phyloP scores from a whole-genome alignment of 2,797 vertebrate genomes.

The Hyperoplus lanceolatus region DNA sequence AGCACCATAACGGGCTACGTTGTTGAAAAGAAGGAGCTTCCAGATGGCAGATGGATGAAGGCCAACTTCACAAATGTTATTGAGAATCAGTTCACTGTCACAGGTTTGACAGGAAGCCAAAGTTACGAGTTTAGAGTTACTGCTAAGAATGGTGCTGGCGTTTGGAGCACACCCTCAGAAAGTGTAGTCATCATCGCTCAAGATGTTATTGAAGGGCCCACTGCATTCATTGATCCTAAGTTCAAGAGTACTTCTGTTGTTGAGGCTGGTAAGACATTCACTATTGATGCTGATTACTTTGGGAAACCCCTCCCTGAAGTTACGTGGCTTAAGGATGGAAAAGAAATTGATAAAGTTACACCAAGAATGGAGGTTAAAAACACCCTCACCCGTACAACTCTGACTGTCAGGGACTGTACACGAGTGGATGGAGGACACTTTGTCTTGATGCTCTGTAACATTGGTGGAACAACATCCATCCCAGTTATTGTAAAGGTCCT shows the following conservation, averaged over 20 bases:
- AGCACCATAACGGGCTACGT: slow-evolving; percentile 93
- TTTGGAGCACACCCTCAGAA: slow-evolving; percentile 92
- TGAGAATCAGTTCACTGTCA: slow-evolving; percentile 92
- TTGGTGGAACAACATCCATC: slow-evolving; percentile 92
- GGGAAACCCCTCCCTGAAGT: slow-evolving; percentile 95
- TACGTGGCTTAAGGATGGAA: slow-evolving; percentile 91
- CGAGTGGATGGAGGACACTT: slow-evolving; percentile 94
- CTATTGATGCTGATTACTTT: slow-evolving; percentile 94
- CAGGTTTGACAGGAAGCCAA: slow-evolving; percentile 91
- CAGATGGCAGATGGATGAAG: slow-evolving; percentile 95
- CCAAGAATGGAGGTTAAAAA: slow-evolving; percentile 89
- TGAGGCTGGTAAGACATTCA: slow-evolving; percentile 93
- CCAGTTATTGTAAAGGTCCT: slow-evolving; percentile 92
- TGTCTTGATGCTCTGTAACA: slow-evolving; percentile 90
- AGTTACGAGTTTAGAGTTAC: slow-evolving; percentile 94
- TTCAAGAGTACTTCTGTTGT: slow-evolving; percentile 87
- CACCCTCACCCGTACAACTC: slow-evolving; percentile 92
- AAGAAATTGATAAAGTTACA: slow-evolving; percentile 90
- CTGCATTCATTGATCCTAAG: slow-evolving; percentile 91
- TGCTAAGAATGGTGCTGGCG: slow-evolving; percentile 94
- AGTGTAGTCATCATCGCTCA: slow-evolving; percentile 89
- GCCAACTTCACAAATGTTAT: slow-evolving; percentile 93
- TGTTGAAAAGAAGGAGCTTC: slow-evolving; percentile 94
- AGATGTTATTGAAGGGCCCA: slow-evolving; percentile 92
- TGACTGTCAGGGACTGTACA: slow-evolving; percentile 85